These are phyloP conservation scores for Eupeodes luniger DNA, from an alignment of 2,888 invertebrate genomes.

Conservation along the genomic window DNA sequence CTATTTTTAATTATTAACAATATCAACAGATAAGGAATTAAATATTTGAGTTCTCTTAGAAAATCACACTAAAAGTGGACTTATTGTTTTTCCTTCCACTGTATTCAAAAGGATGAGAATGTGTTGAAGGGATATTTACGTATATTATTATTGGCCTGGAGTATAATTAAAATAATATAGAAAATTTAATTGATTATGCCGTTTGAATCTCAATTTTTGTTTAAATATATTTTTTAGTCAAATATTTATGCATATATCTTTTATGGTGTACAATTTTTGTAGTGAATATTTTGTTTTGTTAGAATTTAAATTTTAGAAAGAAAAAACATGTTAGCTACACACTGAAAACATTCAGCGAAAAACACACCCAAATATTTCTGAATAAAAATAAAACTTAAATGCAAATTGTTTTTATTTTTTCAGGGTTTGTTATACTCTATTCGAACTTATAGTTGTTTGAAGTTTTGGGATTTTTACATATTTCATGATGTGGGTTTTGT, in stretches of 20 bases:
- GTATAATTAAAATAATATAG: background rate
- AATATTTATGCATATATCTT: background rate
- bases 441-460: no score
- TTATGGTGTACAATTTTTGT: background rate
- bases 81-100: no score
- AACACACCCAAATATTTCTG: background rate
- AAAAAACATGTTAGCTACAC: background rate
- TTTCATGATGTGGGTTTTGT: no score
- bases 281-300: background rate
- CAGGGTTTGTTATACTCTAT: no score
- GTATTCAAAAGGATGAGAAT: background rate
- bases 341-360: background rate
- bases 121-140: background rate
- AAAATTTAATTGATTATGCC: constrained; percentile 16
- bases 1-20: no score
- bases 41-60: no score
- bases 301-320: constrained; percentile 1
- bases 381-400: background rate
- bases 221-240: constrained; percentile 3
- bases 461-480: no score
- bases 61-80: no score
- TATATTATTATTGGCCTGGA: background rate
- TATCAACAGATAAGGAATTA: no score
- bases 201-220: background rate
- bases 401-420: no score